phyloP scores from a whole-genome alignment of 1,140 invertebrate species.

The Ceratosolen fusciceps region DNA sequence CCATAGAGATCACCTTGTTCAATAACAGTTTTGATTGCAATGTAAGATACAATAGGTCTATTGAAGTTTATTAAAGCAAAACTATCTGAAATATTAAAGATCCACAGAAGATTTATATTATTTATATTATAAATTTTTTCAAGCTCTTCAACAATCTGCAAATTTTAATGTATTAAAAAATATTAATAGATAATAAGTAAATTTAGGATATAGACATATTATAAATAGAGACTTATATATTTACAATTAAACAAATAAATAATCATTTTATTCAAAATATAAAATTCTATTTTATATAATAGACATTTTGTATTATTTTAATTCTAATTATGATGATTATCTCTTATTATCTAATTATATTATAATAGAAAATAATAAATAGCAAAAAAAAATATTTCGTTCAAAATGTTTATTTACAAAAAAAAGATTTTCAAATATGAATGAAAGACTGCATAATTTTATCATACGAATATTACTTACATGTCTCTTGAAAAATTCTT shows the following conservation, averaged over 20 bases:
- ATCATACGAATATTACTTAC: conserved; percentile 22
- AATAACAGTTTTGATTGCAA: conserved; percentile 53
- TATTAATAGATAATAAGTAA: too few species aligned
- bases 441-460: not conserved
- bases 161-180: not conserved
- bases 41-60: conserved; percentile 50
- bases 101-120: not conserved
- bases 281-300: too few species aligned
- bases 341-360: not conserved
- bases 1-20: conserved; percentile 53
- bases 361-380: not conserved
- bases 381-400: not conserved
- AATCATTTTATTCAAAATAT: too few species aligned
- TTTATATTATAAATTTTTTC: not conserved
- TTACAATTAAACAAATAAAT: not conserved
- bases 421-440: too few species aligned
- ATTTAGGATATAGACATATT: not conserved
- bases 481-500: conserved; percentile 53
- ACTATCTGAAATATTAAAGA: conserved; percentile 27
- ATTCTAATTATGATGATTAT: too few species aligned
- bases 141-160: conserved; percentile 10
- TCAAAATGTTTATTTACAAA: too few species aligned
- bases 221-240: not conserved
- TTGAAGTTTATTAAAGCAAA: conserved; percentile 51
- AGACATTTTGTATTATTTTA: too few species aligned